Evolutionary conservation across 2,888 invertebrate species (phyloP), one percentile per base, ranked within the genome.

Genomic region (Mesochorus sp.): DNA sequence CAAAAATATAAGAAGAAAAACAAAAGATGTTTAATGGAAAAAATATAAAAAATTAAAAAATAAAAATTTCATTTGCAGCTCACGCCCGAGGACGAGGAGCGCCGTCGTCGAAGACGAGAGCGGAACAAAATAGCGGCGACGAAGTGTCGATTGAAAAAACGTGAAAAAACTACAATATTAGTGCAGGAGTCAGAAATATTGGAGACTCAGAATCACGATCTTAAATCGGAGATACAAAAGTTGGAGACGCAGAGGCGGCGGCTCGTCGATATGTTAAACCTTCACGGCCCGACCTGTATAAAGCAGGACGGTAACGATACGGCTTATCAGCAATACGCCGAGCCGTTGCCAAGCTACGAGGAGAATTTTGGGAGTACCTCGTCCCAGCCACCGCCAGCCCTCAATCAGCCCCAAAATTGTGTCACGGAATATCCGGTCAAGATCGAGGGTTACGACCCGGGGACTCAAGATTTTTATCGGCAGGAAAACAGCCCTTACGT

Each of bases 51-150:
- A 31, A 31, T 31, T 10, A 31, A 31, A 6, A 34, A 34, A n/a
- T n/a, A n/a, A n/a, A n/a, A n/a, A n/a, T n/a, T 53, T 66, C 37
- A 39, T 3, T 37, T 39, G 0, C 91, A 96, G 96, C 92, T 97
- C 82, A 97, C 98, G 6, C 96, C 96, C 57, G 97, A 97, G 92
- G 97, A 97, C 88, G 97, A 97, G 92, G 97, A 97, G 88, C 93
- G 97, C 34, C 93, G 97, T 72, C 93, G 96, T 76, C 93, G 97
- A 72, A 93, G 98, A 87, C 94, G 98, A 86, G 98, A 98, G 91
- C 93, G 97, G 84, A 98, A 98, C 91, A 98, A 98, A 92, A 96
- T 98, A 81, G 98, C 98, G 62, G 98, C 98, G 75, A 98, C 98
- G 8, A 98, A 98, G 91, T 98, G 98, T 89, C 94, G 98, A 82